These are phyloP conservation scores for Etheostoma spectabile DNA, from an alignment of 2,113 vertebrate genomes.

Conservation along the genomic window DNA sequence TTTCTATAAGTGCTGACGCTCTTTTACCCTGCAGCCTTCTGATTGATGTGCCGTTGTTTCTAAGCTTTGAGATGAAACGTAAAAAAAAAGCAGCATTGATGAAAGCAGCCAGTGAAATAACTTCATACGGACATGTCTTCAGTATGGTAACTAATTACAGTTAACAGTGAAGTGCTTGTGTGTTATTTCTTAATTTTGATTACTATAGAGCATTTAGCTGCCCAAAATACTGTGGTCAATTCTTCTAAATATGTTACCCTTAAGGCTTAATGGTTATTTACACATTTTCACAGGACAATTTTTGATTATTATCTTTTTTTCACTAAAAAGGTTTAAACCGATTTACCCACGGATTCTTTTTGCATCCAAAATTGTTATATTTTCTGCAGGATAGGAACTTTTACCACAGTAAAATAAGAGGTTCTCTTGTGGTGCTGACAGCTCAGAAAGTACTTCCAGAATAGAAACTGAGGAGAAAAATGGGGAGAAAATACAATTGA, in stretches of 20 bases:
- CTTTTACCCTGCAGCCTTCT: slow-evolving; percentile 54
- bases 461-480: slow-evolving; percentile 13
- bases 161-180: neutral
- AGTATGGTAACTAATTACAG: slow-evolving; percentile 2
- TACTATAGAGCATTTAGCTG: neutral
- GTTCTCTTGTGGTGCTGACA: slow-evolving; percentile 14
- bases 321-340: neutral
- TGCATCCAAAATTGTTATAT: neutral
- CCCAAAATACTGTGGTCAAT: neutral
- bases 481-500: slow-evolving; percentile 24
- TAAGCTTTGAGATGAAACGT: slow-evolving; percentile 36
- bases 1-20: slow-evolving; percentile 35
- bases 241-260: neutral
- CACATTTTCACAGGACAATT: neutral
- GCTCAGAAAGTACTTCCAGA: slow-evolving; percentile 12
- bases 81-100: slow-evolving; percentile 37
- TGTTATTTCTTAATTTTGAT: neutral
- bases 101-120: slow-evolving; percentile 37
- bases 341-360: neutral
- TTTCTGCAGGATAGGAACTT: slow-evolving; percentile 5
- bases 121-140: slow-evolving; percentile 1
- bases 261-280: neutral
- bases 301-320: neutral
- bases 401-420: slow-evolving; percentile 22
- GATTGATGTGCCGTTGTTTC: slow-evolving; percentile 57